Percentiles rank a stretch among this genome's conserved stretches.
These are phyloP conservation scores for Hippocampus guttulatus DNA, from an alignment of 2,113 vertebrate species.

Conservation along the genomic window DNA sequence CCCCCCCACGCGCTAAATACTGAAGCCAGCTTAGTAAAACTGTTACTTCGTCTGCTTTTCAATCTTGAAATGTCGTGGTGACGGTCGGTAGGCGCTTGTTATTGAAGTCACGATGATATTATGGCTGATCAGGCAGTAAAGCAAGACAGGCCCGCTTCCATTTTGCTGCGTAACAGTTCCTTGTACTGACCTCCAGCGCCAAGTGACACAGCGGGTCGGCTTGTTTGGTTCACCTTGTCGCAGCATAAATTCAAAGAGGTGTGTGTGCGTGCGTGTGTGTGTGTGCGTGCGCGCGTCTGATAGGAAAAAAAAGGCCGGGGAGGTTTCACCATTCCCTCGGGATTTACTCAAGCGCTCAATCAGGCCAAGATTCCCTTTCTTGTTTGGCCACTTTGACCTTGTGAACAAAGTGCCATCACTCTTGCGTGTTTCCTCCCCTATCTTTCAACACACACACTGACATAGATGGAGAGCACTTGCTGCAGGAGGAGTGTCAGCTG, in stretches of 20 bases:
- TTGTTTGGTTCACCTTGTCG: constrained; percentile 26
- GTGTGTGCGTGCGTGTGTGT: constrained; percentile 1
- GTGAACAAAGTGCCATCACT: background rate
- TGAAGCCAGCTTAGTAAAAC: background rate
- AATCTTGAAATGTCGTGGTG: background rate
- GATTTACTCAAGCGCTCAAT: background rate
- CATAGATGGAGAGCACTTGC: too few species aligned
- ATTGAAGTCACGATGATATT: background rate
- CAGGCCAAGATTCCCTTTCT: constrained; percentile 19
- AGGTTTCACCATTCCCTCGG: constrained; percentile 12
- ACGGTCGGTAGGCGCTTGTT: background rate
- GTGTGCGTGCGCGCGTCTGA: background rate
- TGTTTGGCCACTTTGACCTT: constrained; percentile 22
- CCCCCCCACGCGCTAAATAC: too few species aligned
- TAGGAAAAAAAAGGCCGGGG: background rate
- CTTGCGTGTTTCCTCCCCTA: background rate
- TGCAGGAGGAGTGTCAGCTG: constrained; percentile 3
- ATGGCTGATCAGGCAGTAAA: background rate
- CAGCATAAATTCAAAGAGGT: background rate
- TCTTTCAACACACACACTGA: background rate
- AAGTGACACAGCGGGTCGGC: constrained; percentile 44
- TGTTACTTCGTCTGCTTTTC: background rate
- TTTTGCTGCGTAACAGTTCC: constrained; percentile 37
- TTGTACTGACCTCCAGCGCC: constrained; percentile 21
- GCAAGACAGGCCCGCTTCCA: background rate